These are phyloP conservation scores for Pitangus sulphuratus DNA, from an alignment of 2,797 vertebrate genomes.

Conservation along the genomic window DNA sequence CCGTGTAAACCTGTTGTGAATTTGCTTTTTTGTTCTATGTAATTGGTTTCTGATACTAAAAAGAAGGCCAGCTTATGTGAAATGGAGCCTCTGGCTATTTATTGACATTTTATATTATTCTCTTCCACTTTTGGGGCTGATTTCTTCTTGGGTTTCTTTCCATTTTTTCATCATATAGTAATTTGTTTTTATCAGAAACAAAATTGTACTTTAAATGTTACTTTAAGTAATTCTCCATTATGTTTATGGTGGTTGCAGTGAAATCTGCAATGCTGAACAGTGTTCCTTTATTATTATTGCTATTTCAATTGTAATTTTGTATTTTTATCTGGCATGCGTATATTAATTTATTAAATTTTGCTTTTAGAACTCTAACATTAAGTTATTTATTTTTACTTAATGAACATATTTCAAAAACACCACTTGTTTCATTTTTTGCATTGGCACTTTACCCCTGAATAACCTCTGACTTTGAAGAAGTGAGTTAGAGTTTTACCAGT, in stretches of 20 bases:
- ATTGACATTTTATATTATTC: slow-evolving; percentile 62
- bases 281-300: slow-evolving; percentile 79
- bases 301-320: slow-evolving; percentile 81
- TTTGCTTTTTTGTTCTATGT: slow-evolving; percentile 80
- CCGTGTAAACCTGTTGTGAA: slow-evolving; percentile 81
- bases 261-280: slow-evolving; percentile 80
- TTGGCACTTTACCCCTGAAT: not conserved
- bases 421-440: not conserved
- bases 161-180: slow-evolving; percentile 75
- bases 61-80: slow-evolving; percentile 69
- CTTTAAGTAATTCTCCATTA: slow-evolving; percentile 79
- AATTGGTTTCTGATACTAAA: slow-evolving; percentile 79
- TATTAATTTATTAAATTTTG: slow-evolving; percentile 99
- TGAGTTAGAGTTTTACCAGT: not conserved
- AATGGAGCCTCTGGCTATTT: slow-evolving; percentile 79
- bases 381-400: slow-evolving; percentile 3
- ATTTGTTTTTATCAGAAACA: slow-evolving; percentile 77
- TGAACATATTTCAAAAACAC: not conserved
- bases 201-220: slow-evolving; percentile 77
- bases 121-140: slow-evolving; percentile 43
- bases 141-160: slow-evolving; percentile 78
- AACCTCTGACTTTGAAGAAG: not conserved
- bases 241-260: slow-evolving; percentile 82
- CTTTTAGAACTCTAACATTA: slow-evolving; percentile 80
- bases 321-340: slow-evolving; percentile 89